Conservation (phyloP, 1,140 invertebrate genomes). For the Lasioglossum baleicum region DNA sequence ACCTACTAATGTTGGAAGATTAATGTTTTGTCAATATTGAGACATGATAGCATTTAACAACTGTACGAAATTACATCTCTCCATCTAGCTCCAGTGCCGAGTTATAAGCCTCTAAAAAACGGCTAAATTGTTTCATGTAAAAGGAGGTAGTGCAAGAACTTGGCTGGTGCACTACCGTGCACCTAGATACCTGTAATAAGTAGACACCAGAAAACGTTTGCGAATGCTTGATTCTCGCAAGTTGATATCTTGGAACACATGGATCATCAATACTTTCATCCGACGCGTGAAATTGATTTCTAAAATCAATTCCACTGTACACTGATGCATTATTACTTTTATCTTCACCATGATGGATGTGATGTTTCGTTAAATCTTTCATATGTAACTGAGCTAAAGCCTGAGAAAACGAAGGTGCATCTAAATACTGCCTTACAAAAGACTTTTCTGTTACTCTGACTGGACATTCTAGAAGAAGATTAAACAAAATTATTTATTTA, state of each 20-base stretch:
- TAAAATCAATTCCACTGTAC: conserved; percentile 16
- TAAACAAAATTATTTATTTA: background rate
- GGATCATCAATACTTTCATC: conserved; percentile 61
- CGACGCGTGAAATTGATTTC: conserved; percentile 10
- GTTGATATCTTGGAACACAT: conserved; percentile 78
- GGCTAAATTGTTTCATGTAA: no score
- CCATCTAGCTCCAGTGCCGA: no score
- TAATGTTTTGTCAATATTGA: no score
- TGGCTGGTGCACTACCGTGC: no score
- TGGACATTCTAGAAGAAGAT: conserved; percentile 70
- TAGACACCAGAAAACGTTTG: conserved; percentile 80
- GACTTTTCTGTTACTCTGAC: conserved; percentile 68
- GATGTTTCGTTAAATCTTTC: conserved; percentile 47
- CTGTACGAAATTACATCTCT: no score
- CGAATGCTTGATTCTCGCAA: conserved; percentile 79
- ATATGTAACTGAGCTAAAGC: conserved; percentile 37
- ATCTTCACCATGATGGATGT: conserved; percentile 19
- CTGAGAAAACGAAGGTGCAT: conserved; percentile 49
- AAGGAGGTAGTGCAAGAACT: no score
- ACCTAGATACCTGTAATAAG: conserved; percentile 79
- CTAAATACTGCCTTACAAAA: conserved; percentile 53
- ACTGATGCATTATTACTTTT: conserved; percentile 38
- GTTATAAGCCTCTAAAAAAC: no score
- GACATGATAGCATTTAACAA: no score
- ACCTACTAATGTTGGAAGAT: no score